Base-by-base conservation (phyloP, 92 coral and sea anemone genomes). In the Muricea muricata region DNA sequence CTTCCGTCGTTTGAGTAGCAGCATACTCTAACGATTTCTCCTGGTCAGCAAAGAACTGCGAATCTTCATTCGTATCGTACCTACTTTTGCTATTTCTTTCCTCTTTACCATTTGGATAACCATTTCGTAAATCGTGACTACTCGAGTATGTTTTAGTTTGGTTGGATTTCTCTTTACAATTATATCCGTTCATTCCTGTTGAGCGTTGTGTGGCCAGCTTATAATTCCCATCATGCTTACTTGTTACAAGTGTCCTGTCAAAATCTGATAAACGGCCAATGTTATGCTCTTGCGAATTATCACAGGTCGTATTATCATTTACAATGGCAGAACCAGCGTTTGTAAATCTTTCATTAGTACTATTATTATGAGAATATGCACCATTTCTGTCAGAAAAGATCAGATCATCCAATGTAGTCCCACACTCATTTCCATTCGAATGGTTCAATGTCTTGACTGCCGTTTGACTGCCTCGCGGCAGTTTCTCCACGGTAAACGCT, bases 1-100 rank as follows among this genome's bases (percentile, higher is more conserved):
- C 57, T 23, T 73, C 79, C 17, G 79, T 73, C 0, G 79, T 73
- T 12, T 39, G 37, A 32, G 18, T 13, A 23, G 79, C 57, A n/a
- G 79, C 79, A 24, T 73, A 15, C 15, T 39, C 31, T 6, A 52
- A 9, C 60, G 60, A 17, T 3, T 23, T 10, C 20, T 52, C 60
- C 8, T 52, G 60, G n/a, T n/a, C n/a, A n/a, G n/a, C n/a, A n/a
- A 20, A 52, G 60, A 52, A 52, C 15, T 18, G 18, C 0, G 60
- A 52, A 23, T 17, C 9, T 17, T 45, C 15, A 13, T 45, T 8
- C 15, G 9, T 5, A 2, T 45, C 15, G 14, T 45, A 45, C 15
- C 14, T 5, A 2, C 20, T 4, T 25, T 1, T 20, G 7, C 60
- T 52, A 52, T 17, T 4, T 13, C 3, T 4, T 20, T 52, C n/a